Base-by-base conservation (phyloP, 1,140 invertebrate species). In the Drosophila nasuta region DNA sequence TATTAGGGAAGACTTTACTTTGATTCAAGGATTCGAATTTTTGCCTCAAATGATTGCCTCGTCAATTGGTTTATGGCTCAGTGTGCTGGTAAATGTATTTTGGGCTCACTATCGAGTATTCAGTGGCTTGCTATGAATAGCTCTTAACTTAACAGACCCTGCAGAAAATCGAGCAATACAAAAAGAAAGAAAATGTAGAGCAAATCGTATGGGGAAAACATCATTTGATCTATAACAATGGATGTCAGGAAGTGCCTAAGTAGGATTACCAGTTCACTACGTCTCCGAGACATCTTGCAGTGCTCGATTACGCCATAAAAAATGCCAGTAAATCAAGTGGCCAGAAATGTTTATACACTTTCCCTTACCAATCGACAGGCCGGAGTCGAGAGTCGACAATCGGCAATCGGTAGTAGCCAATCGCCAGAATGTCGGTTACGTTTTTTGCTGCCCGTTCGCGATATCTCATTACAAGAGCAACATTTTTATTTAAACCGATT, bases 61-160 rank as follows among this genome's bases (percentile, higher is more conserved):
- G 85, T 81, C 85, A 83, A 88, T 88, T 83, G 85, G 64, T 88
- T 88, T 88, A 88, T 88, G 85, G 85, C 82, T 81, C 77, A 87
- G 54, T 83, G 80, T 88, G 80, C 77, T 68, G 67, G 66, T 68
- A 88, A 87, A 83, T 87, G 73, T 82, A 77, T 87, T 87, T 87
- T 74, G 74, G 66, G 17, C 57, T 38, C 67, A 64, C 58, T 60
- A 75, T 75, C 52, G 41, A 79, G 25, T 17, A 60, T 43, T 62
- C 45, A 67, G 49, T 77, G 62, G 62, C 49, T 48, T 28, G 60
- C 51, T 35, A 46, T 59, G 57, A 67, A 68, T 75, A 41, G 56
- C 51, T 20, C 59, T 63, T 8, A 70, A 63, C 20, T 25, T 25
- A 25, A 25, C 20, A 51, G 66, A 46, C 48, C 13, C 52, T 48